Percentiles rank a stretch among this genome's conserved stretches.
Conservation (phyloP, 92 coral and sea anemone species). For the Galaxea fascicularis region DNA sequence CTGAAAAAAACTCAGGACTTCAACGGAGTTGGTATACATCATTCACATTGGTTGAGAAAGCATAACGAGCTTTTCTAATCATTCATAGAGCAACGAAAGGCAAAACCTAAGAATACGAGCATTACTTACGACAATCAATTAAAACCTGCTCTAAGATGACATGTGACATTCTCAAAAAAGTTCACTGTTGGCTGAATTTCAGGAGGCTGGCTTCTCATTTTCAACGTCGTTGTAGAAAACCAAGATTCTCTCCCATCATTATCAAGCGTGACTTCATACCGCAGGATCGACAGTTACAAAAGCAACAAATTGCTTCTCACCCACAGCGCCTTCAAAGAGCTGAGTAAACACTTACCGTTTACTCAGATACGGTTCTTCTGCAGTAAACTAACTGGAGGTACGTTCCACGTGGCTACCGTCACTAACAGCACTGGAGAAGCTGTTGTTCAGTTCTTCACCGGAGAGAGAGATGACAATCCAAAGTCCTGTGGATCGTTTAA, state of each 20-base stretch:
- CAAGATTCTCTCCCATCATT: not conserved
- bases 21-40: no score
- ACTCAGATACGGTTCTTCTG: constrained; percentile 60
- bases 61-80: no score
- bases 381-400: constrained; percentile 32
- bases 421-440: constrained; percentile 31
- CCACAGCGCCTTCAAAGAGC: constrained; percentile 28
- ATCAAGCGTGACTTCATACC: constrained; percentile 20
- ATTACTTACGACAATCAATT: no score
- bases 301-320: constrained; percentile 36
- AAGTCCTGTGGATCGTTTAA: constrained; percentile 39
- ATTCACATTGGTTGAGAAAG: no score
- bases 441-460: constrained; percentile 14
- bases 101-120: no score
- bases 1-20: no score
- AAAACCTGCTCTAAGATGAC: no score
- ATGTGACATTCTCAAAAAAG: no score
- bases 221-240: constrained; percentile 22
- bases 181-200: not conserved
- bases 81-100: no score
- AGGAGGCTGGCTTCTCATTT: constrained; percentile 65
- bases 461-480: constrained; percentile 13
- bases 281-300: constrained; percentile 32
- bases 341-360: constrained; percentile 32
- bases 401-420: constrained; percentile 21